Percentiles rank a stretch among this genome's conserved stretches.
These are phyloP conservation scores for Drosophila atripex DNA, from an alignment of 2,888 invertebrate genomes.

Conservation along the genomic window DNA sequence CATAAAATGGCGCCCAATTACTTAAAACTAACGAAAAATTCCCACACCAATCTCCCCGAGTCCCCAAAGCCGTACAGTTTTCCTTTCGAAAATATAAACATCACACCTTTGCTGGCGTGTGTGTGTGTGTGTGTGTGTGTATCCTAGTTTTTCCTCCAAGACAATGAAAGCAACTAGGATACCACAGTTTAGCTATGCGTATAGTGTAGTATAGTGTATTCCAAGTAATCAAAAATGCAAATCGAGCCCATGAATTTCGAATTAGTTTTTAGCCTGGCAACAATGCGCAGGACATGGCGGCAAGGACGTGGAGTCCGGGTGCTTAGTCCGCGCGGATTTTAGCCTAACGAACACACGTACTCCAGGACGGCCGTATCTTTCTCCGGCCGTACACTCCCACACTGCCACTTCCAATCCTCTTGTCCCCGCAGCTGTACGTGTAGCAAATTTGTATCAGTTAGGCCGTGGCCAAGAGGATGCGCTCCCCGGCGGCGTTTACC, in stretches of 20 bases:
- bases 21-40: slow-evolving; percentile 73
- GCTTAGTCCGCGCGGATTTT: slow-evolving; percentile 69
- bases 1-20: slow-evolving; percentile 74
- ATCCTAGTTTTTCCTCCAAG: slow-evolving; percentile 35
- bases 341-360: slow-evolving; percentile 77
- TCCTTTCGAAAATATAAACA: slow-evolving; percentile 75
- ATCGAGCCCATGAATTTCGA: slow-evolving; percentile 83
- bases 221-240: slow-evolving; percentile 83
- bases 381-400: slow-evolving; percentile 2
- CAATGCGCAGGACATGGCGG: slow-evolving; percentile 27
- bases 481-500: slow-evolving; percentile 44
- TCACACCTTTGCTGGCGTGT: slow-evolving; percentile 64
- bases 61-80: slow-evolving; percentile 54
- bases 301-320: slow-evolving; percentile 30
- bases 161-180: slow-evolving; percentile 45
- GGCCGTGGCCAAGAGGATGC: slow-evolving; percentile 40
- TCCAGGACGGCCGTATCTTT: slow-evolving; percentile 14
- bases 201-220: slow-evolving; percentile 59
- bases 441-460: slow-evolving; percentile 78
- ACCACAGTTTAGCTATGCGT: slow-evolving; percentile 20
- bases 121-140: slow-evolving; percentile 1
- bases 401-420: background rate
- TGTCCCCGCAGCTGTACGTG: slow-evolving; percentile 56
- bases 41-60: slow-evolving; percentile 51
- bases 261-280: slow-evolving; percentile 74